A percentile compares a stretch with the other conserved stretches of the same genome.
Evolutionary conservation across 2,797 vertebrate species (phyloP).

Genomic region (Manis crassicaudata): DNA sequence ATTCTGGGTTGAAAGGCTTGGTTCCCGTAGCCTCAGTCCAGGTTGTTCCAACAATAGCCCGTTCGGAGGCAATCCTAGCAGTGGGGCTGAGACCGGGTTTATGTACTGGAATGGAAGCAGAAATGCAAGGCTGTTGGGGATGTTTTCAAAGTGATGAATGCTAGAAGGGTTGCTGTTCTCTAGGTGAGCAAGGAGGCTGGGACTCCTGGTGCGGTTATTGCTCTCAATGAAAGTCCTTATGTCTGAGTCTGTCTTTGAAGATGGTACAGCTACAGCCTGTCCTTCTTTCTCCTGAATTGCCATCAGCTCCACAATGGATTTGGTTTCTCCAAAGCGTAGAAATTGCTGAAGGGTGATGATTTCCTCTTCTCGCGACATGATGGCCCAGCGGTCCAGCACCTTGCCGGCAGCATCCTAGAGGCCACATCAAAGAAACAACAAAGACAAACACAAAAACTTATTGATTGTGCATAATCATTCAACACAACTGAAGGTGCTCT

Average conservation of each 20-base stretch:
- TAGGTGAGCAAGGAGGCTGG: slow-evolving; percentile 96
- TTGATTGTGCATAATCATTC: slow-evolving; percentile 94
- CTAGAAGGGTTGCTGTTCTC: slow-evolving; percentile 99
- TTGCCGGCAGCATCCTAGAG: slow-evolving; percentile 99
- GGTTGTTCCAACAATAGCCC: slow-evolving; percentile 96
- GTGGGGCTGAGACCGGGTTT: slow-evolving; percentile 97
- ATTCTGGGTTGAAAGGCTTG: slow-evolving; percentile 94
- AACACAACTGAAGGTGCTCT: slow-evolving; percentile 87
- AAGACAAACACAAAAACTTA: slow-evolving; percentile 94
- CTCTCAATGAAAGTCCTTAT: slow-evolving; percentile 99
- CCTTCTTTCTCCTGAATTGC: slow-evolving; percentile 99
- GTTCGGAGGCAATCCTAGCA: slow-evolving; percentile 98
- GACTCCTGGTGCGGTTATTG: slow-evolving; percentile 98
- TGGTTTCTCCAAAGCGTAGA: slow-evolving; percentile 99
- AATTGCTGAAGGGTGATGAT: slow-evolving; percentile 99
- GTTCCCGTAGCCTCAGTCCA: slow-evolving; percentile 93
- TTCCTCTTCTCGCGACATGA: slow-evolving; percentile 99
- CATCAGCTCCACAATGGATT: slow-evolving; percentile 99
- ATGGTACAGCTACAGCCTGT: slow-evolving; percentile 97
- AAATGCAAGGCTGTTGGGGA: slow-evolving; percentile 98
- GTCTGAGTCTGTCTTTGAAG: slow-evolving; percentile 98
- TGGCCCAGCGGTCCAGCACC: slow-evolving; percentile 99
- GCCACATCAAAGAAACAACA: slow-evolving; percentile 94
- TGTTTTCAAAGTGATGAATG: slow-evolving; percentile 99
- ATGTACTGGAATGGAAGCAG: slow-evolving; percentile 99